Percentiles rank a stretch among this genome's conserved stretches.
These are phyloP conservation scores for Hymenopus coronatus DNA, from an alignment of 2,888 invertebrate species.

Conservation along the genomic window DNA sequence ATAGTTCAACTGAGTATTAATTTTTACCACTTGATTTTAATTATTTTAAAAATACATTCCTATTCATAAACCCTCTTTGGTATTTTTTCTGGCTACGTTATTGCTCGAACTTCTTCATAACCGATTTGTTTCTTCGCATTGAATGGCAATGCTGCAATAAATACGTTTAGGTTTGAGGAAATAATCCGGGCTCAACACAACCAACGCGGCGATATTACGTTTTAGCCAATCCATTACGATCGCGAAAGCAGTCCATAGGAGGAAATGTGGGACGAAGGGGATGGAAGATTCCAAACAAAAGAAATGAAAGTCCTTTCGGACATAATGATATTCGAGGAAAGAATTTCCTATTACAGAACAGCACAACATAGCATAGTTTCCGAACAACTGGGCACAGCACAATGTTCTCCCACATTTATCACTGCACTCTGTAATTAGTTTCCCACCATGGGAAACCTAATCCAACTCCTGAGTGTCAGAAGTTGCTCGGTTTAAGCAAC, in stretches of 20 bases:
- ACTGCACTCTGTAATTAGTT: not conserved
- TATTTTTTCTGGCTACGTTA: no score
- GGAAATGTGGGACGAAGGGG: not conserved
- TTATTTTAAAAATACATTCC: no score
- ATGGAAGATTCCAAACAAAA: not conserved
- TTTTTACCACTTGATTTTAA: no score
- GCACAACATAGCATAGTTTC: not conserved
- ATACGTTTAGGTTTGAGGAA: no score
- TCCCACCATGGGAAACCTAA: not conserved
- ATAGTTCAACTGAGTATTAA: no score
- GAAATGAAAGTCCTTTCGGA: not conserved
- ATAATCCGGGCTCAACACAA: no score
- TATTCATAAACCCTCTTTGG: no score
- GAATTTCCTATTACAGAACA: not conserved
- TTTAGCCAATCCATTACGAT: no score
- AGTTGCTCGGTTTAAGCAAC: not conserved
- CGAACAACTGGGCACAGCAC: not conserved
- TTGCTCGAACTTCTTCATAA: no score
- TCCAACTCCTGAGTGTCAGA: not conserved
- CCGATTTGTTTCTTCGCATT: no score
- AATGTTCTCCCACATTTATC: not conserved
- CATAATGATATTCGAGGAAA: not conserved
- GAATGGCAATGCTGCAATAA: no score
- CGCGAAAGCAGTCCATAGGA: not conserved
- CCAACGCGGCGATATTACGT: no score